Evolutionary conservation across 2,888 invertebrate genomes (phyloP), one percentile per base, ranked within the genome.

Genomic region (Cataglyphis altisquamis): DNA sequence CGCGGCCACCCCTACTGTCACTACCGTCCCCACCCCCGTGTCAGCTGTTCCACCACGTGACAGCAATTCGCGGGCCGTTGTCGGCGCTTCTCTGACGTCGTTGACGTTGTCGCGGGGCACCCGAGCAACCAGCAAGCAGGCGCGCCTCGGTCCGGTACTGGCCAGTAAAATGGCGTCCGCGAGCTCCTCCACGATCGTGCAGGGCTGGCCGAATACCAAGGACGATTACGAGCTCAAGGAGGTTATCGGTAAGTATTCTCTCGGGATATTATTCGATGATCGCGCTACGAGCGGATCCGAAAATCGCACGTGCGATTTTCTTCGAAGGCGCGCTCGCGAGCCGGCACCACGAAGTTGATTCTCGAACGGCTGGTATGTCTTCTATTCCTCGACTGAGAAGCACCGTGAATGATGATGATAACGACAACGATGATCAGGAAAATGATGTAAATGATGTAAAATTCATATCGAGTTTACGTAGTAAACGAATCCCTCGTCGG

Each of bases 201-300:
- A 94, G 91, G 95, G 95, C 94, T 99, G 99, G 99, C 97, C 98
- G 88, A 98, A 98, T 95, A 97, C 96, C 93, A 97, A 98, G 95
- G 98, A 98, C 94, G 98, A 98, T 95, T 99, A 99, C 95, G 98
- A 98, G 95, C 95, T 99, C 92, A 97, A 97, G 91, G 98, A 99
- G 95, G 98, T 99, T 93, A 99, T 99, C 94, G 98, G 98, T 98
- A 95, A 96, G 97, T 96, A 89, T 81, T 3, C 52, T 2, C n/a
- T 0, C n/a, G 52, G n/a, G n/a, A n/a, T 4, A n/a, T 52, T 8
- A 8, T 52, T 52, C 18, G 48, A 18, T 63, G 48, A 72, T 48
- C 68, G 45, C 41, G 57, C 55, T 21, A 3, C 25, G 36, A 9
- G 4, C 48, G 29, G 4, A 4, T 25, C n/a, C 32, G 29, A 29